Evolutionary conservation across 2,797 vertebrate species (phyloP), one percentile per base, ranked within the genome.

Genomic region (Okamejei kenojei): DNA sequence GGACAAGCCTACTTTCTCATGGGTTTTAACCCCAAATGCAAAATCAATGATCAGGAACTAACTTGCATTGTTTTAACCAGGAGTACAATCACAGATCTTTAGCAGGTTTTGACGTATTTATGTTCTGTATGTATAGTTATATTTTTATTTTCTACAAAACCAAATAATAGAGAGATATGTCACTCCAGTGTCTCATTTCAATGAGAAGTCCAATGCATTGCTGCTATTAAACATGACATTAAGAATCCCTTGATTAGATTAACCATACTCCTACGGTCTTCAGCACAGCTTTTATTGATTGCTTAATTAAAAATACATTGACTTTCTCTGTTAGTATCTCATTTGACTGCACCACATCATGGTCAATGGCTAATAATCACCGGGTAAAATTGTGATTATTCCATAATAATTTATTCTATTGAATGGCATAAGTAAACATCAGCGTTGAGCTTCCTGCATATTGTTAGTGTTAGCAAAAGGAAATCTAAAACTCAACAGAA

Each of bases 371-470:
- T 88, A 65, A 65, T 88, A 65, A 88, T 88, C 84, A 88, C 29
- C 65, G n/a, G 35, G 61, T 88, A 88, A 8, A 88, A 88, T 88
- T 88, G 80, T 82, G n/a, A 88, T 65, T 88, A n/a, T 65, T 73
- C 71, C 84, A 86, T n/a, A 63, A 86, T 86, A 26, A n/a, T 11
- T 65, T 15, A 65, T 88, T 17, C 15, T 65, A 19, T 88, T 0
- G 29, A 65, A n/a, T 65, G 6, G 13, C 61, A 65, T 65, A 7
- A 29, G 26, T 61, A 61, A 86, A 86, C 19, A 13, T 26, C 3
- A 11, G 9, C 45, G 26, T 58, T 63, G 61, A 88, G 84, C 29
- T 19, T 65, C n/a, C 61, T 88, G n/a, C 15, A 17, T 65, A 17
- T 63, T 88, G n/a, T n/a, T 65, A 32, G 11, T 2, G 29, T 88